Evolutionary conservation across 2,888 invertebrate species (phyloP).

Genomic region (Baronia brevicornis): DNA sequence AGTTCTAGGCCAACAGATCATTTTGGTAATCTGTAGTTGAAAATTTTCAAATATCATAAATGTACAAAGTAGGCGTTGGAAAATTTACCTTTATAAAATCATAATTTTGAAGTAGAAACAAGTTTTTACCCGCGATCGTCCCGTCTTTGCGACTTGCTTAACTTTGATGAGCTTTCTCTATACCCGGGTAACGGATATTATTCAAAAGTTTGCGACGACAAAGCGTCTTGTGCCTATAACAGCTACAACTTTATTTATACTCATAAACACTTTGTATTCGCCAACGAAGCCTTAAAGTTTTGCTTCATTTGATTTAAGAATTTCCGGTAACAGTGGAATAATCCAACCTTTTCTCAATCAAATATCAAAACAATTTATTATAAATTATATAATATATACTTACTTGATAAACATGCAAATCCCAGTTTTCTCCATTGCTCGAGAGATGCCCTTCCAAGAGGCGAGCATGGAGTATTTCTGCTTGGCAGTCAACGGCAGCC

Average conservation of each 20-base stretch:
- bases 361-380: neutral
- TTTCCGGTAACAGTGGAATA: neutral
- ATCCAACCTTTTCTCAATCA: neutral
- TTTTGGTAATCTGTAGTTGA: no score
- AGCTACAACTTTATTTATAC: conserved; percentile 9
- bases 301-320: neutral
- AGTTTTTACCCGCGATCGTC: no score
- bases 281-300: neutral
- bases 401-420: conserved; percentile 94
- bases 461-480: conserved; percentile 93
- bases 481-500: conserved; percentile 87
- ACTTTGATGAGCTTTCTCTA: conserved; percentile 10
- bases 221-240: conserved; percentile 7
- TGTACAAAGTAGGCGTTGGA: no score
- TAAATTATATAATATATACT: conserved; percentile 50
- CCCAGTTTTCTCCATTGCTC: conserved; percentile 92
- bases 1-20: no score
- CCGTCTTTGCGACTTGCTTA: conserved; percentile 3
- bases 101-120: no score
- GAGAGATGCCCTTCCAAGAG: conserved; percentile 92
- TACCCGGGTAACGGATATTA: conserved; percentile 1
- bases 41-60: no score
- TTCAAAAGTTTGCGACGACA: conserved; percentile 10
- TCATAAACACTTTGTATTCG: conserved; percentile 7
- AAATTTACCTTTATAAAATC: no score